Evolutionary conservation across 1,140 invertebrate genomes (phyloP), one percentile per base, ranked within the genome.

Genomic region (Eupeodes corollae): DNA sequence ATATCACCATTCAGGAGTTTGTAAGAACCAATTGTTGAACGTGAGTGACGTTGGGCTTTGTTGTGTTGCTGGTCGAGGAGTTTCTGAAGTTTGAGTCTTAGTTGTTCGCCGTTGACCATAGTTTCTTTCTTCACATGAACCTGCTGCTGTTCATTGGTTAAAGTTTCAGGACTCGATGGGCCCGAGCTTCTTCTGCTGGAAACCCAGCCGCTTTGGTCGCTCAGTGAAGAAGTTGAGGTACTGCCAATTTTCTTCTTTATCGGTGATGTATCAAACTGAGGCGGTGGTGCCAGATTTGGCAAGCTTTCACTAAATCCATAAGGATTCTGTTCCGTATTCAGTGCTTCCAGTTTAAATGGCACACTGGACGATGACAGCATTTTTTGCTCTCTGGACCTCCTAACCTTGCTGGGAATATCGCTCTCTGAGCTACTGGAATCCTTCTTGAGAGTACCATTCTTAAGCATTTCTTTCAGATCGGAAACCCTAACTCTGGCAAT

Each of bases 191-290:
- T 76, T 54, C 68, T 77, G 68, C 82, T 84, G 41, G 82, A 83
- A 2, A 85, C 81, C 82, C 82, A 85, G 0, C 83, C 83, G 52
- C 82, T 84, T 64, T 83, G 81, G 66, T 84, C 83, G 53, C 81
- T 84, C 19, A 83, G 69, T 46, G 82, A 84, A 3, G 80, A 83
- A 0, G 81, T 82, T 14, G 79, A 80, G 52, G 75, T 78, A 54
- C 70, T 73, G 54, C 58, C 69, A 50, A 56, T 72, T 39, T 6
- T 51, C 21, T 13, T 41, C 43, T 52, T 50, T 9, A 42, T 42
- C 12, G 55, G 61, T 15, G 41, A 46, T 31, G 58, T 59, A 33
- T 59, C 58, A 37, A 67, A 66, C 48, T 63, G 72, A 6, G 76
- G 71, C 10, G 76, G 73, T 42, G 75, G 76, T 33, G 73, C 76